A percentile compares a stretch with the other conserved stretches of the same genome.
Evolutionary conservation across 2,888 invertebrate genomes (phyloP).

Genomic region (Drosophila percnosoma): DNA sequence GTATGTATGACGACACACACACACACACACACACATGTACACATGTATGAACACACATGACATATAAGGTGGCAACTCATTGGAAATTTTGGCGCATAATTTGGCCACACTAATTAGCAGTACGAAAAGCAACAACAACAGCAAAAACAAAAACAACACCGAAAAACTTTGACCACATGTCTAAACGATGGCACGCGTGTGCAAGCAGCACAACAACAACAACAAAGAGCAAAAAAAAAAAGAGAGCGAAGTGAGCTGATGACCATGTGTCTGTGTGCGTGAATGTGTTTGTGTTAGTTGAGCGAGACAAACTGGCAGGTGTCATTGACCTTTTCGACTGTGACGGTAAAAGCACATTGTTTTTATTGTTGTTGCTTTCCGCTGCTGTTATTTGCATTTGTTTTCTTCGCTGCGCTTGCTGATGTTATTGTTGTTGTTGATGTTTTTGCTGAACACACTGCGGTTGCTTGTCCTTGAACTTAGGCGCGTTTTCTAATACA

Average conservation of each 20-base stretch:
- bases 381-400: conserved; percentile 49
- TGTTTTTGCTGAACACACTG: conserved; percentile 43
- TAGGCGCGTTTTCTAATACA: conserved; percentile 73
- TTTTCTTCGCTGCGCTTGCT: conserved; percentile 61
- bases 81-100: conserved; percentile 71
- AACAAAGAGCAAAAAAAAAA: conserved; percentile 26
- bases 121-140: conserved; percentile 37
- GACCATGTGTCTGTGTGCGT: conserved; percentile 41
- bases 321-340: conserved; percentile 77
- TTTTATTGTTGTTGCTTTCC: conserved; percentile 46
- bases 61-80: conserved; percentile 50
- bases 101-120: conserved; percentile 77
- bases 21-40: conserved; percentile 17
- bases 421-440: conserved; percentile 31
- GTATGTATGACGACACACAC: conserved; percentile 53
- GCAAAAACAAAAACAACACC: conserved; percentile 37
- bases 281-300: conserved; percentile 45
- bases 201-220: conserved; percentile 41
- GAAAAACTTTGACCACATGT: conserved; percentile 69
- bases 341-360: conserved; percentile 65
- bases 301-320: conserved; percentile 75
- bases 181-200: conserved; percentile 62
- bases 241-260: conserved; percentile 59
- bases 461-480: conserved; percentile 75
- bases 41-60: conserved; percentile 8